Evolutionary conservation across 2,113 vertebrate species (phyloP).

Genomic region (Protobothrops flavoviridis): DNA sequence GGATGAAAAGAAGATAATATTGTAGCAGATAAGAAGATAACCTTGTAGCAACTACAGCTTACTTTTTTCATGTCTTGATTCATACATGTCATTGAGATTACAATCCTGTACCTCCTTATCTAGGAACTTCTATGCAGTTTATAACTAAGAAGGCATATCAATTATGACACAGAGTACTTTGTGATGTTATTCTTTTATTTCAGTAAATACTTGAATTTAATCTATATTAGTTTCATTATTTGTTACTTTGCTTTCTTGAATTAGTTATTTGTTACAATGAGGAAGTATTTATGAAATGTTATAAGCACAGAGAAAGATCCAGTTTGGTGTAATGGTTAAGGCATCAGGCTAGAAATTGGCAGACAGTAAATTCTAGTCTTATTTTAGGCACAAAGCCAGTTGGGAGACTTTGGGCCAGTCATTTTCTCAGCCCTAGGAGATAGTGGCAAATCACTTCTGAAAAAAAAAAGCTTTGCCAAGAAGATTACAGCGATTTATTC

Average conservation of each 20-base stretch:
- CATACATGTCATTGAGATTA: constrained; percentile 50
- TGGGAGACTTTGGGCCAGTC: background rate
- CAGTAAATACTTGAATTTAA: background rate
- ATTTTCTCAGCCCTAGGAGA: background rate
- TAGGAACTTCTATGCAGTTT: background rate
- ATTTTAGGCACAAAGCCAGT: background rate
- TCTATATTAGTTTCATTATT: background rate
- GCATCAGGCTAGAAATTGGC: background rate
- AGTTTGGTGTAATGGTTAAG: background rate
- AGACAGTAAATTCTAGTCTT: background rate
- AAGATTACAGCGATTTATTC: background rate
- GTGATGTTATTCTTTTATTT: background rate
- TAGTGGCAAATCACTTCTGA: no score
- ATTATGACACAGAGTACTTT: background rate
- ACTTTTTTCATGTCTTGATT: background rate
- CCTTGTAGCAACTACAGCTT: background rate
- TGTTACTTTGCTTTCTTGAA: background rate
- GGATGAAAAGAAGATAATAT: no score
- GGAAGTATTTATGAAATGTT: background rate
- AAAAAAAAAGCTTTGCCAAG: background rate
- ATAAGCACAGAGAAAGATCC: background rate
- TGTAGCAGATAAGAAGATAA: no score
- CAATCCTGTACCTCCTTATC: background rate
- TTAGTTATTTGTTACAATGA: background rate
- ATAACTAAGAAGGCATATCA: background rate